Percentiles rank a stretch among this genome's conserved stretches.
phyloP scores from a whole-genome alignment of 2,888 invertebrate genomes.

The Aphidoletes aphidimyza region DNA sequence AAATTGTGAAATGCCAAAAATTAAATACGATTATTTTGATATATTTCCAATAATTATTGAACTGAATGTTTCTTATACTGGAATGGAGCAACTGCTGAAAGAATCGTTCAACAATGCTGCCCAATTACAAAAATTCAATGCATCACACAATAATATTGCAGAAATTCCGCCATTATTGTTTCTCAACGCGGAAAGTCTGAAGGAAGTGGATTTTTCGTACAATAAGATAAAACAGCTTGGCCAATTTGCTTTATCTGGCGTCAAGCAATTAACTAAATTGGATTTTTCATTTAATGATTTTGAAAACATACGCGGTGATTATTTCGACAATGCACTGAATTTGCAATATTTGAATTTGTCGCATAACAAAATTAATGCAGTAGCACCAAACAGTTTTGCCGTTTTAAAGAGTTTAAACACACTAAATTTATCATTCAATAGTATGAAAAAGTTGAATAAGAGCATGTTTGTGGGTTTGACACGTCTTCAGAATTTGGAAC shows the following conservation, averaged over 20 bases:
- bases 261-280: neutral
- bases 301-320: neutral
- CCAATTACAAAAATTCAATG: neutral
- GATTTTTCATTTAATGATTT: neutral
- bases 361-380: neutral
- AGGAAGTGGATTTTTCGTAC: neutral
- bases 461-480: neutral
- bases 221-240: neutral
- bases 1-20: neutral
- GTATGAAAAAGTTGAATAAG: neutral
- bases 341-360: neutral
- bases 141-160: neutral
- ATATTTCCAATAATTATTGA: no score
- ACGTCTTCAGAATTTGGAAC: neutral
- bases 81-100: no score
- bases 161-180: neutral
- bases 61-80: constrained; percentile 52
- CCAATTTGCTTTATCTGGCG: neutral
- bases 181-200: neutral
- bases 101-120: constrained; percentile 55
- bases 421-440: neutral
- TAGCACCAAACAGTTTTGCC: neutral
- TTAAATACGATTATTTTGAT: neutral
- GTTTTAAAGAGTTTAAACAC: neutral
- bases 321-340: neutral